Conservation (phyloP, 2,113 vertebrate genomes). For the Chloropsis hardwickii region DNA sequence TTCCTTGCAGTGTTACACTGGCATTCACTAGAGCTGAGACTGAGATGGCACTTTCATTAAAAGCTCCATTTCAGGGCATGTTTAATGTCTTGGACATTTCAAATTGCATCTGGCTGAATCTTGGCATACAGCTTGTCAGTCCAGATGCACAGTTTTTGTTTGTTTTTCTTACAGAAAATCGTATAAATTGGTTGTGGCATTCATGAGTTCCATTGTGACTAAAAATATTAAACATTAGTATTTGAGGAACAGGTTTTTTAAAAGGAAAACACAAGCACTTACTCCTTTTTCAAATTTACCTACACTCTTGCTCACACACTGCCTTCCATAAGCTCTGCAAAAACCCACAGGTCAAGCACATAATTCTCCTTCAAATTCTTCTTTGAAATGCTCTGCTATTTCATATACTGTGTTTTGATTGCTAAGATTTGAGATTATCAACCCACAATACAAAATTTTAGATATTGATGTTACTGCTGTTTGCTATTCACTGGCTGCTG, state of each 20-base stretch:
- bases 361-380: neutral
- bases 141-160: conserved; percentile 52
- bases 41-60: conserved; percentile 21
- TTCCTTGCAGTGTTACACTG: neutral
- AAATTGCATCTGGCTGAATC: conserved; percentile 68
- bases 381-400: neutral
- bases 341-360: neutral
- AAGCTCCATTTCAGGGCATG: conserved; percentile 1
- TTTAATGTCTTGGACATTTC: conserved; percentile 57
- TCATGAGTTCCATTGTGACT: neutral
- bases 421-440: neutral
- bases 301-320: neutral
- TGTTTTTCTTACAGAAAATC: neutral
- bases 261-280: neutral
- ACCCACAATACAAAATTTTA: neutral
- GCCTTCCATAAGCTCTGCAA: neutral
- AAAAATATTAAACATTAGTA: conserved; percentile 13
- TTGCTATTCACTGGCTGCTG: neutral
- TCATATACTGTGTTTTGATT: neutral
- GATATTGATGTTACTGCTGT: neutral
- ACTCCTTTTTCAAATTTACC: neutral
- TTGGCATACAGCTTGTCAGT: conserved; percentile 66
- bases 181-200: neutral
- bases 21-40: neutral
- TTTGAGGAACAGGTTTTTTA: neutral